Evolutionary conservation across 1,140 invertebrate genomes (phyloP), one percentile per base, ranked within the genome.

Genomic region (Triops longicaudatus): DNA sequence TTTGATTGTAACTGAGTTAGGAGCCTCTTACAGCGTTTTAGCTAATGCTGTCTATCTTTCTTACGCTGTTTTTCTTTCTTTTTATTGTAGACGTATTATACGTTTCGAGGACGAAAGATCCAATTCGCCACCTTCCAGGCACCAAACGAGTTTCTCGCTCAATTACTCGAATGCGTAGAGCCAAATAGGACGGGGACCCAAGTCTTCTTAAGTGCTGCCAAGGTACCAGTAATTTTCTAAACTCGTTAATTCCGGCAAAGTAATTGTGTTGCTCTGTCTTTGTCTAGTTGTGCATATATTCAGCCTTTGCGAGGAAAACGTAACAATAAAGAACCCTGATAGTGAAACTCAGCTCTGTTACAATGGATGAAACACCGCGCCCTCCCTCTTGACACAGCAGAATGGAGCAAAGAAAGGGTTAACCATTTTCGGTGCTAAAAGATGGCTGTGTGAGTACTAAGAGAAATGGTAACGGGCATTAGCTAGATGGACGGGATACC

Each of bases 111-210:
- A 22, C 4, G 22, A 63, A 63, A 63, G 50, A 63, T 63, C 50
- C 31, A 63, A 63, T 63, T 63, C 50, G 50, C 50, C 50, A 63
- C 50, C 50, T 63, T 63, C 50, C 0, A 17, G 50, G 22, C 17
- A n/a, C 50, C 50, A 63, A 63, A 63, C 17, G 50, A 63, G 50
- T 63, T 63, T 63, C 50, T 63, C 50, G 50, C 50, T 22, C 50
- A 63, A 63, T 63, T 7, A 63, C 22, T 63, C 50, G 3, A n/a
- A 22, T 63, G 50, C 14, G 50, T n/a, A 22, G 50, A 14, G 7
- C 31, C 31, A 7, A 63, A 44, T 44, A 44, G 43, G 50, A 63
- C n/a, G 14, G 43, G 17, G 43, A 11, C 43, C 43, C 43, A n/a
- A n/a, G 17, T 63, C 50, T 17, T 63, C 50, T 17, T 63, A 22